phyloP scores from a whole-genome alignment of 2,797 vertebrate genomes.

The Otus scops region DNA sequence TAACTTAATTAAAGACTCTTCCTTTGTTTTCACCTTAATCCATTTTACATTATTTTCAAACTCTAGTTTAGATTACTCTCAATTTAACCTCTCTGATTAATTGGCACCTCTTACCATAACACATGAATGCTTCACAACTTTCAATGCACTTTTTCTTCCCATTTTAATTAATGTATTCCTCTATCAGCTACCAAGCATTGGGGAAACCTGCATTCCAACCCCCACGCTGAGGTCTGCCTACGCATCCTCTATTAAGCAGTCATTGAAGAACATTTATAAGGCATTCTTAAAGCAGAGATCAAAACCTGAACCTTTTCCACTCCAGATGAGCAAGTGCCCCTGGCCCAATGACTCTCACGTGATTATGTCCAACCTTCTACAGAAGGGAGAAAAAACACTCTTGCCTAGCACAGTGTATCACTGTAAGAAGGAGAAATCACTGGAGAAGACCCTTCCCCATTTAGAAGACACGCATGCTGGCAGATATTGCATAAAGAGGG shows the following conservation, averaged over 20 bases:
- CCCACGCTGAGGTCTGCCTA: background rate
- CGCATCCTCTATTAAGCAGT: background rate
- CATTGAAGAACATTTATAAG: background rate
- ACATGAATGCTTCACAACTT: background rate
- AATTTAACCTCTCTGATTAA: background rate
- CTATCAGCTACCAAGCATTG: background rate
- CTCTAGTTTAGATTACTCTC: background rate
- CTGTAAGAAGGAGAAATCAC: background rate
- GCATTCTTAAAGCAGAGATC: background rate
- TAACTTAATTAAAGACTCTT: background rate
- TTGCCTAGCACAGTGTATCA: background rate
- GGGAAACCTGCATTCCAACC: background rate
- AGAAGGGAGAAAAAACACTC: background rate
- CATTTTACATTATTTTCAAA: background rate
- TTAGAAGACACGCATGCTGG: fast-evolving
- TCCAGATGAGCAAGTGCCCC: background rate
- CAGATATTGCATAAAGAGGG: background rate
- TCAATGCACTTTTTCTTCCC: background rate
- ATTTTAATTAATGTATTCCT: background rate
- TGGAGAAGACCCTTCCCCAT: background rate
- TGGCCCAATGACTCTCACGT: background rate
- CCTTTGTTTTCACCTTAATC: background rate
- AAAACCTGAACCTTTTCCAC: background rate
- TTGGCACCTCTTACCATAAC: background rate
- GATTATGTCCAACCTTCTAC: background rate